Conservation (phyloP, 2,113 vertebrate genomes). For the Antechinus flavipes region DNA sequence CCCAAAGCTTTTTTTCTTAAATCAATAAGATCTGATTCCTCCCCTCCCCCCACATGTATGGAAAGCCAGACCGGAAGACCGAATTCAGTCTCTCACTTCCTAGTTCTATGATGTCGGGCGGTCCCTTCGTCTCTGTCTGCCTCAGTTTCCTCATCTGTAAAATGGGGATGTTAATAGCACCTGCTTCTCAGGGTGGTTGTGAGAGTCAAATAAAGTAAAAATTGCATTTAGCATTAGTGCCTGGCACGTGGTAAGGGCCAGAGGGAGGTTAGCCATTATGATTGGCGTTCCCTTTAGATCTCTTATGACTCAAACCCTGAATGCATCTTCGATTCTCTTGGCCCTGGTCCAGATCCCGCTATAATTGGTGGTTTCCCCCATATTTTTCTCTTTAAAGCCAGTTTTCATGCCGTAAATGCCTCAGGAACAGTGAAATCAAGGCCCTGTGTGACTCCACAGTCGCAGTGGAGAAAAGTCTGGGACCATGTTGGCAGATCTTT, state of each 20-base stretch:
- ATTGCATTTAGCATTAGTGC: background rate
- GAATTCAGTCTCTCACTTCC: background rate
- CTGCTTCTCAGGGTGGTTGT: background rate
- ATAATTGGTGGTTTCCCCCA: too few species aligned
- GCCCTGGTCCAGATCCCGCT: too few species aligned
- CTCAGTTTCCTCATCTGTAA: background rate
- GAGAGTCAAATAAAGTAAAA: slow-evolving; percentile 25
- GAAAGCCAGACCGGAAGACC: background rate
- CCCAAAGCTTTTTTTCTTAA: too few species aligned
- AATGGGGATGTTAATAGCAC: background rate
- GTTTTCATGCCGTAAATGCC: too few species aligned
- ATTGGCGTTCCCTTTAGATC: background rate
- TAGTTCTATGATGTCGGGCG: background rate
- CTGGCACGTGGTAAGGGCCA: too few species aligned
- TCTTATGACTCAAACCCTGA: too few species aligned
- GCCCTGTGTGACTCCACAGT: too few species aligned
- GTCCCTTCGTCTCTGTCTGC: background rate
- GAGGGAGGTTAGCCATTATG: background rate
- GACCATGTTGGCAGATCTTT: too few species aligned
- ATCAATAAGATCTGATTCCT: too few species aligned
- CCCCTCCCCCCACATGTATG: background rate
- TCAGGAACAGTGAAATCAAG: too few species aligned
- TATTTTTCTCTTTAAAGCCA: too few species aligned
- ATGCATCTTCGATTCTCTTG: background rate
- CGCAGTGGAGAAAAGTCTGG: too few species aligned